A percentile compares a stretch with the other conserved stretches of the same genome.
phyloP scores from a whole-genome alignment of 2,797 vertebrate species.

The Channallabes apus region DNA sequence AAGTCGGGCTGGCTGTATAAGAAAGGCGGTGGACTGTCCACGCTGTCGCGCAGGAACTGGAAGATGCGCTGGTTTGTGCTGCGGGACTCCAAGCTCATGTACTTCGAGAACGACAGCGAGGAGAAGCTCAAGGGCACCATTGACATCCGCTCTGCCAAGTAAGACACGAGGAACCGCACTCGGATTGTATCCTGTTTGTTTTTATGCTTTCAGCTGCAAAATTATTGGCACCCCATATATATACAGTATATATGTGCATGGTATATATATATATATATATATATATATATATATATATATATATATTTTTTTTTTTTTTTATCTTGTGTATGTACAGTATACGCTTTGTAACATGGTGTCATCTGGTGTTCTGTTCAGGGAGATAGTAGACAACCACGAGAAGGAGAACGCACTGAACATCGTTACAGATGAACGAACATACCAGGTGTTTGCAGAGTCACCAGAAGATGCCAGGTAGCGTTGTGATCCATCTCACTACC shows the following conservation, averaged over 20 bases:
- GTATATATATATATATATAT: no score
- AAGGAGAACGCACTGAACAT: slow-evolving; percentile 93
- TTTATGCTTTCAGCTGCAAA: background rate
- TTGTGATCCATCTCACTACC: background rate
- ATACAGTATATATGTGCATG: no score
- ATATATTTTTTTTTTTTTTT: no score
- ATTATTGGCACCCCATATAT: background rate
- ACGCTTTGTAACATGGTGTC: background rate
- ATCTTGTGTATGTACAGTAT: background rate
- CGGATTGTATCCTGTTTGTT: background rate
- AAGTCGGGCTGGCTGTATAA: slow-evolving; percentile 94
- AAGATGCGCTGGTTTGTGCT: slow-evolving; percentile 95
- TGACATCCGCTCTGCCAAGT: slow-evolving; percentile 87
- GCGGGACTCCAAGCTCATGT: slow-evolving; percentile 88
- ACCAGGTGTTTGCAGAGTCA: slow-evolving; percentile 91
- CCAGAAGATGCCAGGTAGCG: slow-evolving; percentile 90
- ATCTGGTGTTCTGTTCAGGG: slow-evolving; percentile 66
- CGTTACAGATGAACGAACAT: slow-evolving; percentile 88
- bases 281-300: no score
- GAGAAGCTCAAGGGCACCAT: slow-evolving; percentile 92
- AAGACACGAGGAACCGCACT: slow-evolving; percentile 47
- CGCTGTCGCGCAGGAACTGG: slow-evolving; percentile 90
- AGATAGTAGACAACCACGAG: slow-evolving; percentile 91
- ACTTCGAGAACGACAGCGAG: slow-evolving; percentile 91
- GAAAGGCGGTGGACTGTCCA: slow-evolving; percentile 89